Evolutionary conservation across 2,113 vertebrate genomes (phyloP).

Genomic region (Hypanus sabinus): DNA sequence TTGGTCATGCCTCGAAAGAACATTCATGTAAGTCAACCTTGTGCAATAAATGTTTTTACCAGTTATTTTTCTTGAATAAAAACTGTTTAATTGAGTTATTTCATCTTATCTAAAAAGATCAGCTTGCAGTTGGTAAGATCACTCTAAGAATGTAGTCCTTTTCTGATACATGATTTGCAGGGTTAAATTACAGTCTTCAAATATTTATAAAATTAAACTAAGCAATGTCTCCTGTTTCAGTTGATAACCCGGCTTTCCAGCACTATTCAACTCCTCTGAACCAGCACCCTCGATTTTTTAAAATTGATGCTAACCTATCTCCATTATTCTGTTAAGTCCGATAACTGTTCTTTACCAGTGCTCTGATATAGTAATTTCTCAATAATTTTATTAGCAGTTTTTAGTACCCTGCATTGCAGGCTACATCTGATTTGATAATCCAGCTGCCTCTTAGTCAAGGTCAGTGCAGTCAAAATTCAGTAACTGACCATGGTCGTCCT

Average conservation of each 20-base stretch:
- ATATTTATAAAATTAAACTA: not conserved
- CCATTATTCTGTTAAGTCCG: not conserved
- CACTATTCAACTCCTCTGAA: not conserved
- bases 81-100: not conserved
- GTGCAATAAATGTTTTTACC: not conserved
- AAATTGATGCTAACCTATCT: not conserved
- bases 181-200: not conserved
- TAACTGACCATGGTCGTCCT: not conserved
- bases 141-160: not conserved
- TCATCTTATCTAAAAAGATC: not conserved
- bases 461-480: not conserved
- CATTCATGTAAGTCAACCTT: slow-evolving; percentile 64
- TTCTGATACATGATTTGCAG: not conserved
- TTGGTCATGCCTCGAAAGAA: slow-evolving; percentile 76
- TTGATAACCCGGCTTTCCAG: not conserved
- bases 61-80: not conserved
- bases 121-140: not conserved
- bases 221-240: not conserved
- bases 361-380: not conserved
- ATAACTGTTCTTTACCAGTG: not conserved
- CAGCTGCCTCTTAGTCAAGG: not conserved
- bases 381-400: not conserved
- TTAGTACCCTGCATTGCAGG: not conserved
- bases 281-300: not conserved
- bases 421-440: not conserved